These are phyloP conservation scores for Oncorhynchus masou DNA, from an alignment of 2,113 vertebrate genomes.

Conservation along the genomic window DNA sequence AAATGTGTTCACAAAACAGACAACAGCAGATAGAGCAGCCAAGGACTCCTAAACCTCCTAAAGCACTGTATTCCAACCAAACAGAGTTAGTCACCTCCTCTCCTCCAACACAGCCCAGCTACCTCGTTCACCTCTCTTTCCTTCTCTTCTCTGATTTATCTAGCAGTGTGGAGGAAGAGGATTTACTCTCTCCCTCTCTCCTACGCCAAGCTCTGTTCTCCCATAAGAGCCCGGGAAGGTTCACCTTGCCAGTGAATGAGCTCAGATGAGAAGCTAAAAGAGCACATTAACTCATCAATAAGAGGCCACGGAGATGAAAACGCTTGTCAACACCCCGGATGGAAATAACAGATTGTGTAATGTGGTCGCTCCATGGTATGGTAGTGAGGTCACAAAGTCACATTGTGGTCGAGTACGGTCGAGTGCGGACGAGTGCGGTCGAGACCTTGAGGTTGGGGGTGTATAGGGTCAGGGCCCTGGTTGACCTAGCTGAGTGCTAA, in stretches of 20 bases:
- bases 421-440: too few species aligned
- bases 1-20: too few species aligned
- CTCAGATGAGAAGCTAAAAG: slow-evolving; percentile 77
- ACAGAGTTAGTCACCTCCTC: slow-evolving; percentile 24
- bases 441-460: not conserved
- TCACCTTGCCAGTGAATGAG: slow-evolving; percentile 74
- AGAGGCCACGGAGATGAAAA: slow-evolving; percentile 74
- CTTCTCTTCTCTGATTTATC: slow-evolving; percentile 62
- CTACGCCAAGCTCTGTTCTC: slow-evolving; percentile 24
- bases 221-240: slow-evolving; percentile 70
- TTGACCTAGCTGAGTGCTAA: not conserved
- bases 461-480: not conserved
- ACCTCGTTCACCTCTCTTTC: slow-evolving; percentile 35
- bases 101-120: not conserved
- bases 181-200: slow-evolving; percentile 66
- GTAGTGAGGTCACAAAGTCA: slow-evolving; percentile 62
- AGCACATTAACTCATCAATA: slow-evolving; percentile 77
- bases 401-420: not conserved
- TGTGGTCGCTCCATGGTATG: slow-evolving; percentile 57
- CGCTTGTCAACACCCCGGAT: slow-evolving; percentile 68
- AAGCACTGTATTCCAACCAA: slow-evolving; percentile 14
- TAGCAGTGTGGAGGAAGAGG: slow-evolving; percentile 54
- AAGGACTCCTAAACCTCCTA: too few species aligned
- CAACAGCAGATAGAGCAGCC: too few species aligned
- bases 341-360: slow-evolving; percentile 71